These are phyloP conservation scores for Trididemnum nubilum DNA, from an alignment of 23 tunicate genomes.

Conservation along the genomic window DNA sequence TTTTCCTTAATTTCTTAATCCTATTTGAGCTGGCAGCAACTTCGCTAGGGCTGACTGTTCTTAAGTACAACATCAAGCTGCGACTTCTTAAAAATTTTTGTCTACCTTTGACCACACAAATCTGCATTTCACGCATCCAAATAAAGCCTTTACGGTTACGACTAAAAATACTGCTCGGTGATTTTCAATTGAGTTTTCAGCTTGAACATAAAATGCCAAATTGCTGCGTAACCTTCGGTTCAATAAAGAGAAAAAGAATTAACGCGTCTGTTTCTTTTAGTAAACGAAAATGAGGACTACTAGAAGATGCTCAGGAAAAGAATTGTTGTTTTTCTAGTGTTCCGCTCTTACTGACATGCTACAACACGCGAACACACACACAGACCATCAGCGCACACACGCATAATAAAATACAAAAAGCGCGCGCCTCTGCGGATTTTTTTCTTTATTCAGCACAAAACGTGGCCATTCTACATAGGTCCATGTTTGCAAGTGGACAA, in stretches of 20 bases:
- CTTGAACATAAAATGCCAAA: not conserved
- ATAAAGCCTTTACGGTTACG: no score
- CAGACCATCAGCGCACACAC: not conserved
- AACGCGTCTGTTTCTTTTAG: not conserved
- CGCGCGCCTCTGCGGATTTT: not conserved
- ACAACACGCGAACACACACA: no score
- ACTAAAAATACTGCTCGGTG: no score
- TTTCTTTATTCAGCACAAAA: not conserved
- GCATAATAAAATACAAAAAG: not conserved
- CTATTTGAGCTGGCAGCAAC: no score
- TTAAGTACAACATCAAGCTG: no score
- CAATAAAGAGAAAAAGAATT: constrained; percentile 11
- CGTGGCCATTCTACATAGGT: constrained; percentile 20
- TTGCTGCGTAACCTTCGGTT: constrained; percentile 12
- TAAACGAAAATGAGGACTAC: not conserved
- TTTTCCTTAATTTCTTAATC: no score
- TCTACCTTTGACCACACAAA: no score
- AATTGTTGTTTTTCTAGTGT: constrained; percentile 26
- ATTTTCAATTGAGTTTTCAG: not conserved
- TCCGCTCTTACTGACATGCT: constrained; percentile 12
- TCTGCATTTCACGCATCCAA: no score
- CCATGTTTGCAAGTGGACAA: not conserved
- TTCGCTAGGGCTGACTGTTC: no score
- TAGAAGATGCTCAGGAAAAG: constrained; percentile 24
- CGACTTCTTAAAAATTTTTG: no score